A percentile compares a stretch with the other conserved stretches of the same genome.
These are phyloP conservation scores for Forbesichthys papilliferus DNA, from an alignment of 2,113 vertebrate genomes.

Conservation along the genomic window DNA sequence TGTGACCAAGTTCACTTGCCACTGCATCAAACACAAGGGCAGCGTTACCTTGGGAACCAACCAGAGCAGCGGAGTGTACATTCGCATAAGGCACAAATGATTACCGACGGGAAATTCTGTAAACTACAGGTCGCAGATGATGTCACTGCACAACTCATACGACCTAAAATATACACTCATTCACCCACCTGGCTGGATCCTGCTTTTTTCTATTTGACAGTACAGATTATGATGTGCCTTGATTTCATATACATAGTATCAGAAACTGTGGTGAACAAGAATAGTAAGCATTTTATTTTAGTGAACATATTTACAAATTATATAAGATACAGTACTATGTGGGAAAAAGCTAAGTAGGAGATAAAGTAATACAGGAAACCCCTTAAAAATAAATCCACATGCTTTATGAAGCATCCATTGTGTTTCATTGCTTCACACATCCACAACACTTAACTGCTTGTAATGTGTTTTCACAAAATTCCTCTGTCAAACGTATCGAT, in stretches of 20 bases:
- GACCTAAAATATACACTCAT: background rate
- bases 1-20: conserved; percentile 23
- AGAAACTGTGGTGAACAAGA: background rate
- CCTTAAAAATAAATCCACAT: too few species aligned
- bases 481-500: too few species aligned
- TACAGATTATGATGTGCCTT: background rate
- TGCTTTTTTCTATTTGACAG: background rate
- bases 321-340: background rate
- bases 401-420: too few species aligned
- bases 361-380: too few species aligned
- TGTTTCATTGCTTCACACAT: too few species aligned
- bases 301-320: conserved; percentile 16
- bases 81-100: conserved; percentile 22
- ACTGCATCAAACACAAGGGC: conserved; percentile 11
- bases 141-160: conserved; percentile 5
- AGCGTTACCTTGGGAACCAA: conserved; percentile 40
- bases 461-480: too few species aligned
- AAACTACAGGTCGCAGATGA: conserved; percentile 25
- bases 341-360: background rate
- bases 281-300: conserved; percentile 1
- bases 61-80: conserved; percentile 18
- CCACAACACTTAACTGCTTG: too few species aligned
- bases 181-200: background rate
- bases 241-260: background rate
- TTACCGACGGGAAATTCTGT: conserved; percentile 27